Percentiles rank a stretch among this genome's conserved stretches.
phyloP scores from a whole-genome alignment of 2,113 vertebrate genomes.

The Limnothrissa miodon region DNA sequence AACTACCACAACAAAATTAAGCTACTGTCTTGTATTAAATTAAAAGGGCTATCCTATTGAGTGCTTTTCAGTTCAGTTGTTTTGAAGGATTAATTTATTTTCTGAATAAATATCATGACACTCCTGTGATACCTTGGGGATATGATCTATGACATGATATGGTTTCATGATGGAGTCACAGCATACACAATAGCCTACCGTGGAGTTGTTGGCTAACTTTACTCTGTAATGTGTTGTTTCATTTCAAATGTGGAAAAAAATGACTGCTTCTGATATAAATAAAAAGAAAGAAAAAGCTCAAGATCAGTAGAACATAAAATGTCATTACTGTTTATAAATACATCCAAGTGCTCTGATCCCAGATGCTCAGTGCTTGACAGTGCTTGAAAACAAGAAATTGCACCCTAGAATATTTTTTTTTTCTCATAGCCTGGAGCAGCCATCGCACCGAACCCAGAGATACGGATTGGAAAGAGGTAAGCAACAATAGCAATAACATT shows the following conservation, averaged over 20 bases:
- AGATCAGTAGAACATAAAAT: not conserved
- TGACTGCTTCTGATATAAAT: not conserved
- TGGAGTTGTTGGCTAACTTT: not conserved
- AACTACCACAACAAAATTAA: not conserved
- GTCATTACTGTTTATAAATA: not conserved
- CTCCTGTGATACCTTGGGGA: not conserved
- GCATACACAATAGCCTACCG: not conserved
- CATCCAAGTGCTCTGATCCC: not conserved
- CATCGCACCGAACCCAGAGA: conserved; percentile 48
- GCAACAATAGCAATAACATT: not conserved
- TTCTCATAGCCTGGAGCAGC: not conserved
- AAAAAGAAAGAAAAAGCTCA: not conserved
- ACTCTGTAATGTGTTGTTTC: not conserved
- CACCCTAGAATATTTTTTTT: not conserved
- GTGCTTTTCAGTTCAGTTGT: not conserved
- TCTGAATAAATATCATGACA: not conserved
- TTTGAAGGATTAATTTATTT: not conserved
- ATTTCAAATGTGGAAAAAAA: too few relatives aligned
- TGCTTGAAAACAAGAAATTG: not conserved
- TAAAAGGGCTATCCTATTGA: not conserved
- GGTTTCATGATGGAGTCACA: not conserved
- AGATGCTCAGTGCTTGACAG: not conserved
- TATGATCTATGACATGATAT: too few relatives aligned
- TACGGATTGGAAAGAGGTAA: conserved; percentile 71
- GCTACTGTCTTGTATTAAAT: not conserved